Conservation (phyloP, 2,797 vertebrate species). For the Urosaurus nigricauda region DNA sequence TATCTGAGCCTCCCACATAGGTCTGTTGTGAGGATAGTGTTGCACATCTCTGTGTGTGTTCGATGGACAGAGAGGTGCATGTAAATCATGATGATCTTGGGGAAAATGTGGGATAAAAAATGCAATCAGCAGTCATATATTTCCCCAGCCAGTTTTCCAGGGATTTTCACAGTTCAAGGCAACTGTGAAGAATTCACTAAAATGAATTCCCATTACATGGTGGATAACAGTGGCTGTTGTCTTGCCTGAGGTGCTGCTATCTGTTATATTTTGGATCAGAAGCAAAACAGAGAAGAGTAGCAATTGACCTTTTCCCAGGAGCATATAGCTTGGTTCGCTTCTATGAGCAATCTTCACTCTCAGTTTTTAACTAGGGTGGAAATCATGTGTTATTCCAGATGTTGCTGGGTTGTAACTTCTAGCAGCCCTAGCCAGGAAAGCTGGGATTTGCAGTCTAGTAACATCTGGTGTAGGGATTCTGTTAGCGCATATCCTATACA, state of each 20-base stretch:
- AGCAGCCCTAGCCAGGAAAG: too few relatives aligned
- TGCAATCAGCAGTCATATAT: not conserved
- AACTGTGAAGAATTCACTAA: not conserved
- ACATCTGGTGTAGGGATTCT: too few relatives aligned
- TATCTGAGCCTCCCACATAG: too few relatives aligned
- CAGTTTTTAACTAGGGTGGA: too few relatives aligned
- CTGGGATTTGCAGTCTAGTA: too few relatives aligned
- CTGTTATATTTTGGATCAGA: not conserved
- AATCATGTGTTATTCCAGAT: too few relatives aligned
- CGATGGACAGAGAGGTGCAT: not conserved
- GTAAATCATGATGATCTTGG: not conserved
- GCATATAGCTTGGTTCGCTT: not conserved
- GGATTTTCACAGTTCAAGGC: not conserved
- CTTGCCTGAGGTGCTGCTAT: not conserved
- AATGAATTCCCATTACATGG: not conserved
- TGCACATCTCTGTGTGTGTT: not conserved
- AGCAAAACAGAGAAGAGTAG: not conserved
- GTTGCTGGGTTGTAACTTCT: too few relatives aligned
- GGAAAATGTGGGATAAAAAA: not conserved
- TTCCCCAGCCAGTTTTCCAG: not conserved
- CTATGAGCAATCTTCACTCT: not conserved
- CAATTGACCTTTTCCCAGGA: not conserved
- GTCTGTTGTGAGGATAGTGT: not conserved
- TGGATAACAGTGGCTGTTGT: not conserved
- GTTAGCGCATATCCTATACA: too few relatives aligned